Conservation (phyloP, 2,113 vertebrate genomes). For the Ptychochromis oligacanthus region DNA sequence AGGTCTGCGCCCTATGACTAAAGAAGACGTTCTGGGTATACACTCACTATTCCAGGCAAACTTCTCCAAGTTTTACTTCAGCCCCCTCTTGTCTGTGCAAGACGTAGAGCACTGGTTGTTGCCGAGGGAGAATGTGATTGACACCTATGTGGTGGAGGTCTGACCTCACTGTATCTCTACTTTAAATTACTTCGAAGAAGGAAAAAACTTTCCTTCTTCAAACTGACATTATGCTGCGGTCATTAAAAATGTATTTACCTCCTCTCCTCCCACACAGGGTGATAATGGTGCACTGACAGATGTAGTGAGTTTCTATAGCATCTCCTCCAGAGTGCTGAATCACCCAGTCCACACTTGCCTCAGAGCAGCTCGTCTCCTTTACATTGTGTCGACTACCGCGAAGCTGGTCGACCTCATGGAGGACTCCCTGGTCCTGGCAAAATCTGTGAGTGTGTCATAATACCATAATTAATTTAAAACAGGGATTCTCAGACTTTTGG, state of each 20-base stretch:
- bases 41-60: slow-evolving; percentile 83
- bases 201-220: neutral
- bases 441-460: slow-evolving; percentile 84
- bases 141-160: slow-evolving; percentile 95
- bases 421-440: slow-evolving; percentile 89
- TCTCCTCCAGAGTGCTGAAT: slow-evolving; percentile 90
- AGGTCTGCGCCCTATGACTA: slow-evolving; percentile 87
- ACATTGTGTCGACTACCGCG: slow-evolving; percentile 84
- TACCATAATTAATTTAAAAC: neutral
- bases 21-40: slow-evolving; percentile 81
- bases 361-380: slow-evolving; percentile 90
- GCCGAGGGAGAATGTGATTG: slow-evolving; percentile 90
- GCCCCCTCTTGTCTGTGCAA: slow-evolving; percentile 81
- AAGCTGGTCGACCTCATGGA: slow-evolving; percentile 89
- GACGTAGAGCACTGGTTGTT: slow-evolving; percentile 94
- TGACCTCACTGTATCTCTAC: slow-evolving; percentile 38
- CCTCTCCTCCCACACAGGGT: slow-evolving; percentile 70
- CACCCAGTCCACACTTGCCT: slow-evolving; percentile 89
- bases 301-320: slow-evolving; percentile 90
- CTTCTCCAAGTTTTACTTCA: slow-evolving; percentile 87
- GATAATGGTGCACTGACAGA: slow-evolving; percentile 86
- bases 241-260: neutral
- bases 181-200: neutral
- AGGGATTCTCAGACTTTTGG: neutral
- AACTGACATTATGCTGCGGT: neutral